Base-by-base conservation (phyloP, 2,888 invertebrate genomes). In the Coremacera marginata region DNA sequence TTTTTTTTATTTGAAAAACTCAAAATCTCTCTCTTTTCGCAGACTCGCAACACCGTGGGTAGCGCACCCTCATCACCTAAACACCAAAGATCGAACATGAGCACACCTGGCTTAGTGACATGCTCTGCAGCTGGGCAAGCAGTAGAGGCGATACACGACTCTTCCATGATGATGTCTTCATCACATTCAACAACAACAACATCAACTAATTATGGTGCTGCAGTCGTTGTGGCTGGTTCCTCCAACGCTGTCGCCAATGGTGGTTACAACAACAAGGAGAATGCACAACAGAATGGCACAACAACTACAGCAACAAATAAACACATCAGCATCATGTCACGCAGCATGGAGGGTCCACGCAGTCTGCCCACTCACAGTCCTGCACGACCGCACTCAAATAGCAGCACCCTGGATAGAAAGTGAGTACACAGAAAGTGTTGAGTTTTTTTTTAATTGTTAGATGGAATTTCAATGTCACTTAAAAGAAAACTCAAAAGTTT, bases 1-100 rank as follows among this genome's bases (percentile, higher is more conserved):
- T 55, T 52, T 55, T 55, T 9, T 52, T 16, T 1, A 1, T 52
- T 1, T n/a, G 4, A 52, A 31, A 31, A 3, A 52, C 19, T 52
- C 19, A 9, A 55, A 55, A 60, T 27, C 7, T 8, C 19, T 5
- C 22, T 60, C 25, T 27, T 1, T 11, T 76, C 79, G 0, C 71
- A 89, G 89, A 86, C 87, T 86, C 89, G 89, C 77, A 89, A 88
- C 82, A 86, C 92, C 79, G 93, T 92, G 85, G 93, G 92, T 83
- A 92, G 92, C 84, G 92, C 93, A 44, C 92, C 92, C 57, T 92
- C 90, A 85, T 92, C 92, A 81, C 89, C 89, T 78, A 89, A 89
- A 84, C 88, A 89, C 85, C 89, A 88, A 88, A 88, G 89, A 87
- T 89, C 89, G 31, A 88, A 89, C 79, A 89, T 88, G 84, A 89